These are phyloP conservation scores for Drymonia ruficornis DNA, from an alignment of 2,888 invertebrate species.

Conservation along the genomic window DNA sequence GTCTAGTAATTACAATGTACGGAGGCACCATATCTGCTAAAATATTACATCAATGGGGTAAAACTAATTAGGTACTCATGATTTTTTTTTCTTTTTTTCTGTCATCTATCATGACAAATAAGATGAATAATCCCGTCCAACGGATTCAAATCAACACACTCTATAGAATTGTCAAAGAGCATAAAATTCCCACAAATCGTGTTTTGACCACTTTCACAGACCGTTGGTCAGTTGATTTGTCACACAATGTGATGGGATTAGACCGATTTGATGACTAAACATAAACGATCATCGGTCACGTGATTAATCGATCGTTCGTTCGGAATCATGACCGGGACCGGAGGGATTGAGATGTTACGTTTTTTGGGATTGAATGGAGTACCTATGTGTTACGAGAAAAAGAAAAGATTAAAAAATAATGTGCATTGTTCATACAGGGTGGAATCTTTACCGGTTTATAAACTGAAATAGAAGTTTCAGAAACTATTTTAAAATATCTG, in stretches of 20 bases:
- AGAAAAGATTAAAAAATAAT: too few species aligned
- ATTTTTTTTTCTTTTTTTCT: too few species aligned
- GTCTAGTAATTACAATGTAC: too few species aligned
- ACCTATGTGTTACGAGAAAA: too few species aligned
- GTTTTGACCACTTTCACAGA: constrained; percentile 45
- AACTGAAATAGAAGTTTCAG: too few species aligned
- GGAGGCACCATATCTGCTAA: too few species aligned
- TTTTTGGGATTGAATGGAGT: constrained; percentile 16
- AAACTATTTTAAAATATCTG: too few species aligned
- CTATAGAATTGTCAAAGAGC: background rate
- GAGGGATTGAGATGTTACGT: constrained; percentile 32
- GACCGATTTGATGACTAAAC: constrained; percentile 53
- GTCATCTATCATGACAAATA: too few species aligned
- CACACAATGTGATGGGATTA: constrained; percentile 50
- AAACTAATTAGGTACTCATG: too few species aligned
- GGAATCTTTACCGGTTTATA: too few species aligned
- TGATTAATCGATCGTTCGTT: constrained; percentile 62
- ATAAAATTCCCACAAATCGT: constrained; percentile 55
- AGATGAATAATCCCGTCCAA: background rate
- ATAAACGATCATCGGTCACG: constrained; percentile 51
- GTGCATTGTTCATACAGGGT: too few species aligned
- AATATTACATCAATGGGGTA: too few species aligned
- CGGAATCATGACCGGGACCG: constrained; percentile 40
- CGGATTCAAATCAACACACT: background rate
- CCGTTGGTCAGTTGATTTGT: constrained; percentile 44